Base-by-base conservation (phyloP, 2,113 vertebrate genomes). In the Otus sunia region DNA sequence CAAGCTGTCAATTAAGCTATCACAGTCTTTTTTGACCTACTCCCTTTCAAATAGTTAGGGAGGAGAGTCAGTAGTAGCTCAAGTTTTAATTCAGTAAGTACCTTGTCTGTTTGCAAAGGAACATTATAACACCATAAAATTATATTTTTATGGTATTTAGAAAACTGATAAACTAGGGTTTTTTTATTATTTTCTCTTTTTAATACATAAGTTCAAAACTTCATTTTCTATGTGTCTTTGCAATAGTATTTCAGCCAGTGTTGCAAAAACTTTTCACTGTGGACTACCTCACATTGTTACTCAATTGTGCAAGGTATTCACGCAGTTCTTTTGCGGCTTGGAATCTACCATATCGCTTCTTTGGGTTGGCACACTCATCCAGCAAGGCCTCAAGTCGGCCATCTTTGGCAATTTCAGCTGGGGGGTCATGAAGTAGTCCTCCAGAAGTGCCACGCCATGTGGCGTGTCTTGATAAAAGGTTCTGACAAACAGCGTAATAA, bases 401-500 rank as follows among this genome's bases (percentile, higher is more conserved):
- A 4, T 99, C 99, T 98, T 98, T 99, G 98, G 98, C 98, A 97
- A 99, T 98, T 90, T 99, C 98, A 89, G 98, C 97, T 5, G 99
- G 99, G 74, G 99, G 99, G 97, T 99, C 98, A 13, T 99, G 99
- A 77, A 99, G 99, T 25, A 99, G 99, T 72, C 99, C 99, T 68
- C 99, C 99, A 2, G 99, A 99, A 88, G 99, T 99, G 92, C 99
- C 99, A 93, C 99, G 98, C 99, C 99, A 99, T 1, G 98, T 99
- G 97, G 99, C 99, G 7, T 99, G 99, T 95, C 98, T 98, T 27
- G 99, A 99, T 92, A 99, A 98, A 90, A 99, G 99, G 98, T 99
- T 99, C 97, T 99, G 99, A 96, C 99, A 99, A 95, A 99, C 62
- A 49, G 99, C 99, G 23, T 99, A 99, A n/a, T 99, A 99, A 98